phyloP scores from a whole-genome alignment of 2,113 vertebrate genomes.

The Daubentonia madagascariensis region DNA sequence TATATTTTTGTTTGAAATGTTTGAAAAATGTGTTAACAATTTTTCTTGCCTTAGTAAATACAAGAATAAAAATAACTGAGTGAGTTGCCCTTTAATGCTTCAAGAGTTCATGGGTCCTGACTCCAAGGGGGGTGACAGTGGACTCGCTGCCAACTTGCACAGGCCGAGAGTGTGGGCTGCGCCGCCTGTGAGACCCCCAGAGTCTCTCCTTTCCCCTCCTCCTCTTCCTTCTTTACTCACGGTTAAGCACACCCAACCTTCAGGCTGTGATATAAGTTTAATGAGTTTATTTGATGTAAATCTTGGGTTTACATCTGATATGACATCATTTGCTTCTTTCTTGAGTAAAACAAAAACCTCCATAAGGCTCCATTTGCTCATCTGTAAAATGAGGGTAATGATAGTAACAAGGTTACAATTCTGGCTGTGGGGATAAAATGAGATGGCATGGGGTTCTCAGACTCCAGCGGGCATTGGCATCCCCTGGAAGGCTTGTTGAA shows the following conservation, averaged over 20 bases:
- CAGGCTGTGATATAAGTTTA: neutral
- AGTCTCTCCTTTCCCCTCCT: too few species aligned
- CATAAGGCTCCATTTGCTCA: neutral
- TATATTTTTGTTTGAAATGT: neutral
- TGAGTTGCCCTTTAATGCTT: neutral
- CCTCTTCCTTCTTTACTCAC: neutral
- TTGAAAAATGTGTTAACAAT: neutral
- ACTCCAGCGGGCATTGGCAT: neutral
- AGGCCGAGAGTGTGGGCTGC: too few species aligned
- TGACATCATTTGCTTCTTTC: neutral
- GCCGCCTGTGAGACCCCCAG: fast-evolving
- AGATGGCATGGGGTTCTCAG: neutral
- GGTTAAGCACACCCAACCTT: neutral
- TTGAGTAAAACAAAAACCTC: neutral
- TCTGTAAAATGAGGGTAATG: neutral
- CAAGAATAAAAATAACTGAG: neutral
- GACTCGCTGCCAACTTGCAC: fast-evolving
- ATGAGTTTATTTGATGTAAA: neutral
- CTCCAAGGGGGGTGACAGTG: neutral
- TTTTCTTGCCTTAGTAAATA: slow-evolving; percentile 32
- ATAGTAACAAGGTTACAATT: fast-evolving
- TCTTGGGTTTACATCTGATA: neutral
- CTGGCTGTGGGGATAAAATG: neutral
- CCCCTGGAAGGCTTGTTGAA: neutral
- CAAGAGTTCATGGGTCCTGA: neutral